Conservation (phyloP, 2,797 vertebrate species). For the Taenioides sp. region DNA sequence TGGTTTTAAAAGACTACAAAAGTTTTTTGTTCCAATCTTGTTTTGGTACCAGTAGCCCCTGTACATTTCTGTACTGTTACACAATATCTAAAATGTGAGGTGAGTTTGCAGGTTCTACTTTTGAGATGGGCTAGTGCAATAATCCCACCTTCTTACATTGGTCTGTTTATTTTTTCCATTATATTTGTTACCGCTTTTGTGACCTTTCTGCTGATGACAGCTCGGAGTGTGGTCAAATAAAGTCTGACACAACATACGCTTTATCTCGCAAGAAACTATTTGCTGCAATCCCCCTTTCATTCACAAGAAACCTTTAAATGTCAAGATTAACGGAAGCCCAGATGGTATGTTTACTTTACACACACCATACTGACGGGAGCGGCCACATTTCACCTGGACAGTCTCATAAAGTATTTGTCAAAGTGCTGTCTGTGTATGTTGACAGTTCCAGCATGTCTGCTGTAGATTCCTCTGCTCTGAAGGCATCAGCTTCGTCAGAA, state of each 20-base stretch:
- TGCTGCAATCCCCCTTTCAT: background rate
- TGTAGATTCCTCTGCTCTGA: background rate
- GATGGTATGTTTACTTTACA: background rate
- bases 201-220: background rate
- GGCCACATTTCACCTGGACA: background rate
- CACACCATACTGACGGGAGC: background rate
- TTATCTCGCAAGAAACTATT: background rate
- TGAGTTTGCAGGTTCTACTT: too few species aligned
- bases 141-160: too few species aligned
- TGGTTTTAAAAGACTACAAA: too few species aligned
- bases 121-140: too few species aligned
- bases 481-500: background rate
- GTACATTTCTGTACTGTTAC: too few species aligned
- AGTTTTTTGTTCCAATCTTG: too few species aligned
- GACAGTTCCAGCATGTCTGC: background rate
- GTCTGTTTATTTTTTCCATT: background rate
- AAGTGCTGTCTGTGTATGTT: background rate
- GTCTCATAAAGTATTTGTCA: background rate
- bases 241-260: too few species aligned
- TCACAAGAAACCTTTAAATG: background rate
- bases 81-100: too few species aligned
- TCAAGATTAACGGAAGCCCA: background rate
- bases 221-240: background rate
- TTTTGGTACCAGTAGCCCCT: too few species aligned
- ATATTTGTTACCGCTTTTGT: background rate